Conservation (phyloP, 2,797 vertebrate species). For the Urosaurus nigricauda region DNA sequence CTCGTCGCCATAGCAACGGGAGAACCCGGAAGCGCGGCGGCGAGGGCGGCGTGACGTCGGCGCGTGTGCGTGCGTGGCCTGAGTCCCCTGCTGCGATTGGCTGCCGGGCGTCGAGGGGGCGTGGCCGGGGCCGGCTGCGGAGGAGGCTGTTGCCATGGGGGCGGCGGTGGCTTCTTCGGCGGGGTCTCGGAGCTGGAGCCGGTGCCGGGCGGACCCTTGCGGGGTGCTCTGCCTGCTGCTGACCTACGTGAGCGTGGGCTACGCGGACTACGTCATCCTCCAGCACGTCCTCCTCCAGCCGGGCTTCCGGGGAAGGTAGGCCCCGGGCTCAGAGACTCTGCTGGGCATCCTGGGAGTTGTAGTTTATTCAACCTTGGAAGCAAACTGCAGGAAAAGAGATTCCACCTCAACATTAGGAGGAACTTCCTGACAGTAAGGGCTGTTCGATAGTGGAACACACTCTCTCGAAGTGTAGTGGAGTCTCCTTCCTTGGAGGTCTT, state of each 20-base stretch:
- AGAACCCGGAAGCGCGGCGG: not conserved
- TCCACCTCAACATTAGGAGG: too few relatives aligned
- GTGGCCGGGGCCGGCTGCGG: conserved; percentile 33
- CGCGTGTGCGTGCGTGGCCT: not conserved
- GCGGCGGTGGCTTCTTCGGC: not conserved
- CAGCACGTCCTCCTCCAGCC: conserved; percentile 82
- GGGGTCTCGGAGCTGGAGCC: conserved; percentile 17
- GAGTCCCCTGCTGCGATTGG: not conserved
- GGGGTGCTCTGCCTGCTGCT: conserved; percentile 83
- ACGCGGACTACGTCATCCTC: conserved; percentile 86
- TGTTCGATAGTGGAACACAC: too few relatives aligned
- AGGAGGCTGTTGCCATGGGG: conserved; percentile 35
- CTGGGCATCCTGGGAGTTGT: too few relatives aligned
- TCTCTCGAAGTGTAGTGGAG: too few relatives aligned
- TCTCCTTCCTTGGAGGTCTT: too few relatives aligned
- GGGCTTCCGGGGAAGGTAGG: conserved; percentile 81
- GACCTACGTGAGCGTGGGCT: conserved; percentile 86
- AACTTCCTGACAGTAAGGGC: too few relatives aligned
- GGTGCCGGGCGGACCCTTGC: conserved; percentile 76
- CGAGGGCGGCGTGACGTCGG: too few relatives aligned
- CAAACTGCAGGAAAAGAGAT: too few relatives aligned
- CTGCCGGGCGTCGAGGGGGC: not conserved
- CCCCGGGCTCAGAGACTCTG: too few relatives aligned
- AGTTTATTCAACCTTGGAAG: too few relatives aligned
- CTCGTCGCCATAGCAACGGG: conserved; percentile 20